Evolutionary conservation across 2,113 vertebrate species (phyloP).

Genomic region (human (Homo sapiens)): DNA sequence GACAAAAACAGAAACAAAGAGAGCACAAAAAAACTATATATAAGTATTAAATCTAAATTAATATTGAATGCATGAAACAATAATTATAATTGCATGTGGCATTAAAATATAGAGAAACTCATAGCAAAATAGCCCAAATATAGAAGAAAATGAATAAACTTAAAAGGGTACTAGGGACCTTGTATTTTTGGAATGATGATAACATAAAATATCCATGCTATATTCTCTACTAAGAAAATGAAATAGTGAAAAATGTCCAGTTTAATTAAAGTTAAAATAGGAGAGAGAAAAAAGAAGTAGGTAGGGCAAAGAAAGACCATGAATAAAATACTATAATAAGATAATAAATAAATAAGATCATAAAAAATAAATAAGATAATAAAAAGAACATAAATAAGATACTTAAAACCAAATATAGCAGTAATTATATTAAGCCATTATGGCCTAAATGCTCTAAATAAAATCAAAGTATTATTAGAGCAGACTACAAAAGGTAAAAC

Average conservation of each 20-base stretch:
- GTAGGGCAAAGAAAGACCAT: background rate
- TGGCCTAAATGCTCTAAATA: background rate
- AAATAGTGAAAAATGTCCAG: background rate
- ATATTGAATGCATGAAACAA: background rate
- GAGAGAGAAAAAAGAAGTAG: background rate
- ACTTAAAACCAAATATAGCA: background rate
- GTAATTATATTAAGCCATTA: background rate
- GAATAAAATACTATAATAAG: background rate
- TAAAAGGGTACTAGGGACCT: background rate
- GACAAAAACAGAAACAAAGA: background rate
- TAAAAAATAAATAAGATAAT: background rate
- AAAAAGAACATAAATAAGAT: background rate
- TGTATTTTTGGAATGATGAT: background rate
- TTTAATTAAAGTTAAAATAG: background rate
- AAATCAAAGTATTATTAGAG: background rate
- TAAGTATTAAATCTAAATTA: background rate
- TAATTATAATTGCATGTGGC: background rate
- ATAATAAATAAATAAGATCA: background rate
- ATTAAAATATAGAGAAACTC: background rate
- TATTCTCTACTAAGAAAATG: background rate
- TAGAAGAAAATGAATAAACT: background rate
- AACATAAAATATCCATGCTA: background rate
- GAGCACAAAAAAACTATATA: background rate
- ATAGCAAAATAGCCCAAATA: background rate
- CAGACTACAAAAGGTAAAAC: background rate